phyloP scores from a whole-genome alignment of 2,113 vertebrate genomes.

The Odobenus rosmarus region DNA sequence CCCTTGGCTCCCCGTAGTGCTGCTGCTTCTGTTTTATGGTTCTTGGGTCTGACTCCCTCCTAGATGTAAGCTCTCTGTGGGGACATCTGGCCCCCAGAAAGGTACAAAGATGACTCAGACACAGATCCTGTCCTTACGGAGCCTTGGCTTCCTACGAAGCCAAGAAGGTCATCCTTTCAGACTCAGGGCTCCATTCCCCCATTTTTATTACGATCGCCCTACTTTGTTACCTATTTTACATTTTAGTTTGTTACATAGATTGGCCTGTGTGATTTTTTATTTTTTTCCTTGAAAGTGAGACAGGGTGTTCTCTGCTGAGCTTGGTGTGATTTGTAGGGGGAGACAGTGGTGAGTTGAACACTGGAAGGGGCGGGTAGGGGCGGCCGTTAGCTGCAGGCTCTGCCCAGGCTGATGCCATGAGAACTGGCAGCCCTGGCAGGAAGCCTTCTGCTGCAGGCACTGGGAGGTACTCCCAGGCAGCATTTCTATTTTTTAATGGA shows the following conservation, averaged over 20 bases:
- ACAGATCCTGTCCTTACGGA: neutral
- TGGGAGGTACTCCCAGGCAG: neutral
- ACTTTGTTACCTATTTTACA: neutral
- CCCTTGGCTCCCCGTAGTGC: neutral
- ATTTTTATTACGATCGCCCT: neutral
- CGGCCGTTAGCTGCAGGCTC: constrained; percentile 33
- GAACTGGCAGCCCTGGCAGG: constrained; percentile 80
- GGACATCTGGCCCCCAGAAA: neutral
- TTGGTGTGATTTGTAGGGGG: neutral
- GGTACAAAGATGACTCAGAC: neutral
- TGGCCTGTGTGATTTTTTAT: neutral
- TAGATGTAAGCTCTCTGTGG: neutral
- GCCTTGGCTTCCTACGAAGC: neutral
- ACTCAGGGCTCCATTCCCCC: neutral
- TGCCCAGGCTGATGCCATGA: constrained; percentile 68
- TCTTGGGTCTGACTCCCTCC: neutral
- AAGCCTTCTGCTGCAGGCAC: constrained; percentile 77
- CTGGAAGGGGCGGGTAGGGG: neutral
- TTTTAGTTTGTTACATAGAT: constrained; percentile 23
- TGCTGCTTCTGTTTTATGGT: neutral
- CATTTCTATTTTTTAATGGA: constrained; percentile 50
- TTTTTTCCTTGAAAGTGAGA: neutral
- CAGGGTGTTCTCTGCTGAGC: neutral
- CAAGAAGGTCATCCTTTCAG: neutral
- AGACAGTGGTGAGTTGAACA: neutral